phyloP scores from a whole-genome alignment of 1,140 invertebrate species.

The Drosophila ficusphila region DNA sequence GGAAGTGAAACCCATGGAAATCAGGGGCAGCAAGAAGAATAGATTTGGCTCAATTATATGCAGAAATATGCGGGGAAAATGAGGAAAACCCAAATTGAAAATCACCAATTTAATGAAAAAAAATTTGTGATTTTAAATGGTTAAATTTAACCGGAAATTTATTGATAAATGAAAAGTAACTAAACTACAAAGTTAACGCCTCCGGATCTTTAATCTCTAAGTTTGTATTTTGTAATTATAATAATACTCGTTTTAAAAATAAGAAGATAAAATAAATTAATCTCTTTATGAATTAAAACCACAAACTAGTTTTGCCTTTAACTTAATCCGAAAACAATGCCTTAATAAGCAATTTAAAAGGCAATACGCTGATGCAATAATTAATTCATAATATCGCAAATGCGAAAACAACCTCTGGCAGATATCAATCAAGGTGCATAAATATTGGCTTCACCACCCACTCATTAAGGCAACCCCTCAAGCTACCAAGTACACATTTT shows the following conservation, averaged over 20 bases:
- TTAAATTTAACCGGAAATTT: no score
- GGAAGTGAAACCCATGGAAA: constrained; percentile 18
- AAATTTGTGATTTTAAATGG: no score
- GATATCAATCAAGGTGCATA: constrained; percentile 38
- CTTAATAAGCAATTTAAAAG: constrained; percentile 1
- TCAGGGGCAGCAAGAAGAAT: constrained; percentile 9
- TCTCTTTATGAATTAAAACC: background rate
- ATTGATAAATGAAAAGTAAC: no score
- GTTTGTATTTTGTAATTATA: background rate
- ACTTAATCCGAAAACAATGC: background rate
- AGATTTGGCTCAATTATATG: constrained; percentile 19
- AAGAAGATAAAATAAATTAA: no score
- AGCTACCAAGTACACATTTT: constrained; percentile 32
- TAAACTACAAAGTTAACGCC: no score
- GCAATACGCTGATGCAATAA: constrained; percentile 10
- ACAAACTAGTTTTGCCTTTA: background rate
- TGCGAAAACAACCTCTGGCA: constrained; percentile 34
- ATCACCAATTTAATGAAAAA: no score
- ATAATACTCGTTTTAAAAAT: no score
- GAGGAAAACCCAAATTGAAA: no score
- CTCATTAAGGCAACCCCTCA: constrained; percentile 32
- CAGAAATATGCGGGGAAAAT: constrained; percentile 9
- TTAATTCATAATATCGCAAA: constrained; percentile 40
- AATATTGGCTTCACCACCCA: constrained; percentile 15
- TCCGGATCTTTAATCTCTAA: background rate